Conservation (phyloP, 2,113 vertebrate species). For the Macrotis lagotis region DNA sequence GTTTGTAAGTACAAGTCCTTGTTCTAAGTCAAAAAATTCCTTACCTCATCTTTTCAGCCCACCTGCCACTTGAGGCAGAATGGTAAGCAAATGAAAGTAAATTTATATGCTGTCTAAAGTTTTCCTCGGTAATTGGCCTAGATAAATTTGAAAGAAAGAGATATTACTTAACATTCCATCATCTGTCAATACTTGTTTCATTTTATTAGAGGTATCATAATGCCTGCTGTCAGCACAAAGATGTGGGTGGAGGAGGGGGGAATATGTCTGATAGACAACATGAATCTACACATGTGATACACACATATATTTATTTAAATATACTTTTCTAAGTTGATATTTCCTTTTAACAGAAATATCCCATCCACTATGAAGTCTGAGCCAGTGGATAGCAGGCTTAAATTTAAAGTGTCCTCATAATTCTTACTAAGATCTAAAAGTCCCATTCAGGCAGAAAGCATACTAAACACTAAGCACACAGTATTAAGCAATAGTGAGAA, state of each 20-base stretch:
- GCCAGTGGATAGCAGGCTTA: slow-evolving; percentile 2
- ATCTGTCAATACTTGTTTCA: not conserved
- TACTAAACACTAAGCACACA: not conserved
- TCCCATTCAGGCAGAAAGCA: not conserved
- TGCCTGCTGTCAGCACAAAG: not conserved
- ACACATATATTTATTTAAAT: not conserved
- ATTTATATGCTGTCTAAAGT: slow-evolving; percentile 23
- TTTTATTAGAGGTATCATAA: not conserved
- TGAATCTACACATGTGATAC: too few species aligned
- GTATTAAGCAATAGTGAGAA: not conserved
- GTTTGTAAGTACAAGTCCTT: not conserved
- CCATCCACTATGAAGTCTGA: not conserved
- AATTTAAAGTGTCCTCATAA: not conserved
- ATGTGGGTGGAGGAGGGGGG: too few species aligned
- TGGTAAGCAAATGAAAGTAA: slow-evolving; percentile 23
- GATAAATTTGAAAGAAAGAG: not conserved
- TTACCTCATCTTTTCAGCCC: not conserved
- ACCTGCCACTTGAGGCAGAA: not conserved
- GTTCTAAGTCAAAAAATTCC: slow-evolving; percentile 21
- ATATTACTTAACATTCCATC: slow-evolving; percentile 11
- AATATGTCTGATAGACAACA: too few species aligned
- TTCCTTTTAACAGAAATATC: slow-evolving; percentile 25
- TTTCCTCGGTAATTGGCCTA: not conserved
- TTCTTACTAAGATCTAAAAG: slow-evolving; percentile 13
- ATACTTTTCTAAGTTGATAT: slow-evolving; percentile 10